Evolutionary conservation across 1,140 invertebrate species (phyloP), one percentile per base, ranked within the genome.

Genomic region (Meloidogyne floridensis): DNA sequence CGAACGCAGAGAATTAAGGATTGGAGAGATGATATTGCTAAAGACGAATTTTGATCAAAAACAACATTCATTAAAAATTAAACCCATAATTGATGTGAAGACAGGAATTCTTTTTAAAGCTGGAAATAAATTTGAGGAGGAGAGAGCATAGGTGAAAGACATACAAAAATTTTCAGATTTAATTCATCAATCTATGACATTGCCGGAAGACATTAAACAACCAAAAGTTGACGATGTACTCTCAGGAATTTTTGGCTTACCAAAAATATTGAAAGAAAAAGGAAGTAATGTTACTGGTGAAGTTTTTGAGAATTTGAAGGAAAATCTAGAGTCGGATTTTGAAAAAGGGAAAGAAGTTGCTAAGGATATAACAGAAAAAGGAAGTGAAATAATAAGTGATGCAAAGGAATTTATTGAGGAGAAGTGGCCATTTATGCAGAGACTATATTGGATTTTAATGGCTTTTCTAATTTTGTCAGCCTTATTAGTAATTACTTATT

Each of bases 41-140:
- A 32, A 32, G 32, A 32, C 32, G 65, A 3, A 51, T 20, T 11
- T 81, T 18, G 77, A 18, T 1, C 8, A 8, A 42, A 6, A 15
- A 18, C 15, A 56, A 20, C 72, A 47, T 10, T n/a, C 59, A 4
- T 32, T 56, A 15, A 7, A n/a, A 74, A 3, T 32, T 69, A 20
- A 71, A 42, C 13, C 18, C 6, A n/a, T n/a, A 2, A 53, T 69
- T 79, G 13, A 20, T 42, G 13, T 42, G 51, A 59, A 81, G 3
- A 51, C 77, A 11, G 53, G 51, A 20, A 11, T 43, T 81, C 13
- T 47, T 69, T 18, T 20, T 32, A 56, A 20, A 80, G 9, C 20
- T 8, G 77, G 80, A 56, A 78, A 59, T 11, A 75, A 51, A 51
- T 75, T 75, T 75, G 74, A 75, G 32, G 10, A 53, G 3, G 74